Percentiles rank a stretch among this genome's conserved stretches.
phyloP scores from a whole-genome alignment of 2,797 vertebrate genomes.

The Myiothlypis coronata region DNA sequence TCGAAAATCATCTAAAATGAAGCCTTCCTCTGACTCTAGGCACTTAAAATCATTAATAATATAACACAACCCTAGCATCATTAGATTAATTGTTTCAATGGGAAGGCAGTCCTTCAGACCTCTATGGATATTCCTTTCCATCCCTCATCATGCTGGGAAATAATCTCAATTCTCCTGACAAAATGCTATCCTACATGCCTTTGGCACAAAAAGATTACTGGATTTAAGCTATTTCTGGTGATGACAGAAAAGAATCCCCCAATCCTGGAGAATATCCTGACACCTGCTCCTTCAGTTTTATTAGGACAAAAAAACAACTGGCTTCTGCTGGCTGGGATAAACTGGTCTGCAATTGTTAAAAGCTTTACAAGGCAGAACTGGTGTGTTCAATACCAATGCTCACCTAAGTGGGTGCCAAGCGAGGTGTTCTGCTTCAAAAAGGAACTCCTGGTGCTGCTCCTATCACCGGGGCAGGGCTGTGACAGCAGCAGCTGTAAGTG shows the following conservation, averaged over 20 bases:
- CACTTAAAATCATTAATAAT: neutral
- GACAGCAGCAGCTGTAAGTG: neutral
- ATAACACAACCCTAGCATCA: neutral
- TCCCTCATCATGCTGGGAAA: neutral
- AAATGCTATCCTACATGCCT: neutral
- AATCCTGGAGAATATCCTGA: neutral
- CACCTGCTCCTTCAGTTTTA: neutral
- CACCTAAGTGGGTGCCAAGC: neutral
- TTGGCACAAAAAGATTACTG: neutral
- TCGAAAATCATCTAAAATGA: neutral
- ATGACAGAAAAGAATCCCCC: neutral
- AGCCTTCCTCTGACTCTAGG: neutral
- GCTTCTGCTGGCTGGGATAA: neutral
- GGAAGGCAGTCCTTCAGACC: neutral
- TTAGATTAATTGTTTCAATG: neutral
- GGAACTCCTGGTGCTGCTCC: neutral
- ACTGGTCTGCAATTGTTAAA: neutral
- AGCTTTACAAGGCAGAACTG: neutral
- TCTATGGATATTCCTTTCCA: neutral
- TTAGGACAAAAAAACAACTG: neutral
- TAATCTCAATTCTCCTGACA: neutral
- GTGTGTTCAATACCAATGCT: neutral
- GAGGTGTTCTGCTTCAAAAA: neutral
- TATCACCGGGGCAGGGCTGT: neutral
- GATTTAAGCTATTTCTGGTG: neutral